These are phyloP conservation scores for Apogon talboti DNA, from an alignment of 2,797 vertebrate genomes.

Conservation along the genomic window DNA sequence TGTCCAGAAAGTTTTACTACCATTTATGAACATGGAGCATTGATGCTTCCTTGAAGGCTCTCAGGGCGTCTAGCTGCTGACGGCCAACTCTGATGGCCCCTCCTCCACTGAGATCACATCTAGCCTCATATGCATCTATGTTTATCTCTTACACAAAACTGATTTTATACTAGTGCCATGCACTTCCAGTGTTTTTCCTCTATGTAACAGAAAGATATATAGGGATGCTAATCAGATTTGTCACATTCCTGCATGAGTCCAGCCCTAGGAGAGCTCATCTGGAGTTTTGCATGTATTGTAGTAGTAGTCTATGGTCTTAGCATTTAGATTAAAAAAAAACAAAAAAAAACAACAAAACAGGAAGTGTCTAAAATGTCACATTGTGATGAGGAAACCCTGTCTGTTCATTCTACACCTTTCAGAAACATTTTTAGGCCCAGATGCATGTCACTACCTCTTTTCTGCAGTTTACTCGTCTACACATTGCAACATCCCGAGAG, in stretches of 20 bases:
- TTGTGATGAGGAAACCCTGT: slow-evolving; percentile 47
- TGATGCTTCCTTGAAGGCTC: slow-evolving; percentile 39
- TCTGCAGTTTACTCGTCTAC: slow-evolving; percentile 18
- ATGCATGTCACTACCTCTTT: slow-evolving; percentile 15
- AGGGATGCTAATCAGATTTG: slow-evolving; percentile 41
- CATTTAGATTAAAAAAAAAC: slow-evolving; percentile 38
- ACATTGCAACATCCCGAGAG: slow-evolving; percentile 31
- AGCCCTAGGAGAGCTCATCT: slow-evolving; percentile 48
- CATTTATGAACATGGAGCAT: slow-evolving; percentile 22
- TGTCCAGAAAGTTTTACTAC: slow-evolving; percentile 37
- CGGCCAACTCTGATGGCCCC: slow-evolving; percentile 11
- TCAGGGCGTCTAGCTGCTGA: slow-evolving; percentile 14
- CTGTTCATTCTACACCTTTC: slow-evolving; percentile 20
- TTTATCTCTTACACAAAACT: slow-evolving; percentile 41
- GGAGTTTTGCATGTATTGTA: slow-evolving; percentile 38
- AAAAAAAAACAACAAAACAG: slow-evolving; percentile 30
- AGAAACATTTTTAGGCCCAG: slow-evolving; percentile 27
- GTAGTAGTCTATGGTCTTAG: slow-evolving; percentile 57
- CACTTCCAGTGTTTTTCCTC: slow-evolving; percentile 66
- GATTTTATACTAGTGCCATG: slow-evolving; percentile 52
- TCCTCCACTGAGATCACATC: slow-evolving; percentile 10
- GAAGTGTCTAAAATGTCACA: slow-evolving; percentile 42
- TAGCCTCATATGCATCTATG: slow-evolving; percentile 22
- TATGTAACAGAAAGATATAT: slow-evolving; percentile 36
- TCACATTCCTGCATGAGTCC: slow-evolving; percentile 53